phyloP scores from a whole-genome alignment of 2,797 vertebrate genomes.

The Catharus ustulatus region DNA sequence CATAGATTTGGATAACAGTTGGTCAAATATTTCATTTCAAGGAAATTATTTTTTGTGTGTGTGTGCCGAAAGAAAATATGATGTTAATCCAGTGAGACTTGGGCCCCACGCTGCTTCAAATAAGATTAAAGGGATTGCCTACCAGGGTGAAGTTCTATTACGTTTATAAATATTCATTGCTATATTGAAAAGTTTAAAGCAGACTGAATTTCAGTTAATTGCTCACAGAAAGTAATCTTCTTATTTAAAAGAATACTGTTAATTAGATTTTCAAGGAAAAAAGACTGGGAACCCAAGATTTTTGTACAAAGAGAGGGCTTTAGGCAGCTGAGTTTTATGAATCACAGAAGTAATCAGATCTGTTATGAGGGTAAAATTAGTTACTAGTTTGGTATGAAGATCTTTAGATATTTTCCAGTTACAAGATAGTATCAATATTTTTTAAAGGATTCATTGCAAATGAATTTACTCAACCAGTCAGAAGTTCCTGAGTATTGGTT shows the following conservation, averaged over 20 bases:
- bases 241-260: slow-evolving; percentile 63
- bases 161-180: slow-evolving; percentile 69
- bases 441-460: not conserved
- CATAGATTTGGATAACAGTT: slow-evolving; percentile 27
- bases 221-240: slow-evolving; percentile 58
- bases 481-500: not conserved
- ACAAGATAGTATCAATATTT: not conserved
- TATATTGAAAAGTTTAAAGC: slow-evolving; percentile 64
- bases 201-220: slow-evolving; percentile 66
- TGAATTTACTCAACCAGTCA: not conserved
- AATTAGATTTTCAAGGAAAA: slow-evolving; percentile 65
- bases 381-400: not conserved
- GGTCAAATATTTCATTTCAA: slow-evolving; percentile 65
- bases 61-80: slow-evolving; percentile 12
- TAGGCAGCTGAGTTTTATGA: not conserved
- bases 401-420: not conserved
- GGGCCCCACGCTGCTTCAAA: slow-evolving; percentile 53
- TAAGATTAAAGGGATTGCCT: slow-evolving; percentile 68
- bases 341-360: slow-evolving; percentile 15
- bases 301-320: slow-evolving; percentile 19
- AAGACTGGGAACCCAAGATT: not conserved
- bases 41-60: slow-evolving; percentile 23
- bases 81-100: slow-evolving; percentile 64
- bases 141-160: slow-evolving; percentile 61
- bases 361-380: slow-evolving; percentile 20